Percentiles rank a stretch among this genome's conserved stretches.
These are phyloP conservation scores for Puma concolor DNA, from an alignment of 2,113 vertebrate genomes.

Conservation along the genomic window DNA sequence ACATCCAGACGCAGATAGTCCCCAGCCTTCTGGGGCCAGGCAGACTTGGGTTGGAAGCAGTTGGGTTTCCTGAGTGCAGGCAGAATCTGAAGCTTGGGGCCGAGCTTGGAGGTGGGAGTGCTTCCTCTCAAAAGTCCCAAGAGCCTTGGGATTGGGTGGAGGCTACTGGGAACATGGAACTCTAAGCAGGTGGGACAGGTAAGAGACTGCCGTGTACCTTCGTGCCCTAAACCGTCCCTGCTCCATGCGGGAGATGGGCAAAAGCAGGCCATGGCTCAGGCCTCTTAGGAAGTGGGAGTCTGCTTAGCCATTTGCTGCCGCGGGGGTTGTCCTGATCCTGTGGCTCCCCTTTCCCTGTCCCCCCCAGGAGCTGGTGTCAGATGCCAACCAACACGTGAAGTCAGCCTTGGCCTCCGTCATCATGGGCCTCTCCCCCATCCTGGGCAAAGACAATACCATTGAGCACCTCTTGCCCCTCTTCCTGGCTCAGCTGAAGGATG, in stretches of 20 bases:
- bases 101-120: too few relatives aligned
- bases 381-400: conserved; percentile 88
- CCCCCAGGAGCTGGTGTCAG: conserved; percentile 86
- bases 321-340: not conserved
- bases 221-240: fast-evolving
- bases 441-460: conserved; percentile 89
- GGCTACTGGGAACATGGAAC: not conserved
- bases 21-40: not conserved
- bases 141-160: not conserved
- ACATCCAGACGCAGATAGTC: not conserved
- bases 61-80: not conserved
- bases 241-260: not conserved
- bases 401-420: conserved; percentile 88
- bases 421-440: conserved; percentile 87
- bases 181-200: too few relatives aligned
- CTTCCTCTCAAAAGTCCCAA: not conserved
- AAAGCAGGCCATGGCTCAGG: not conserved
- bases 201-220: fast-evolving
- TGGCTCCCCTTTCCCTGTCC: fast-evolving
- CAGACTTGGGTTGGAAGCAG: not conserved
- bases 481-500: conserved; percentile 88
- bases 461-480: conserved; percentile 89
- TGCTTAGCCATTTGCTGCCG: not conserved
- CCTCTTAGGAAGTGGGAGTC: not conserved
- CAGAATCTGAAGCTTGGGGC: not conserved